Conservation (phyloP, 2,888 invertebrate genomes). For the Acrobasis repandana region DNA sequence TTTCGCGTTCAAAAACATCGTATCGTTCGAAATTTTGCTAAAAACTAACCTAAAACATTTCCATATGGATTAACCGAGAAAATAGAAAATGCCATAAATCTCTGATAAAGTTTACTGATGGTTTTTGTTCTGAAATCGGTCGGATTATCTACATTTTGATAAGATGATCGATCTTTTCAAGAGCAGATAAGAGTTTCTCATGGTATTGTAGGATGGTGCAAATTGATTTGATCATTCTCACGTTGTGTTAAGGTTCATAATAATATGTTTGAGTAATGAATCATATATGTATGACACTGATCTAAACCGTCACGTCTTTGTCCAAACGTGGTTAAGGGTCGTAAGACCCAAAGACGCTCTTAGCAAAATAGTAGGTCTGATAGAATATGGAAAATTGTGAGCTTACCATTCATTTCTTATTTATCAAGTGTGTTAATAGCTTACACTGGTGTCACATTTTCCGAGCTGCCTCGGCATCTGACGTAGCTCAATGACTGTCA, state of each 20-base stretch:
- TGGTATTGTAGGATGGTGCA: neutral
- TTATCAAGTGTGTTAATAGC: too few relatives aligned
- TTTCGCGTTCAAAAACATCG: conserved; percentile 58
- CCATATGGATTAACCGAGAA: neutral
- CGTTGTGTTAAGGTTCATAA: neutral
- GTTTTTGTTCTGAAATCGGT: conserved; percentile 2
- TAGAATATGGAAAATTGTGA: too few relatives aligned
- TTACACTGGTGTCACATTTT: too few relatives aligned
- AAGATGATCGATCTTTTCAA: conserved; percentile 20
- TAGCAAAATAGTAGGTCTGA: too few relatives aligned
- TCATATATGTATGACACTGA: too few relatives aligned
- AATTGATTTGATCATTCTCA: neutral
- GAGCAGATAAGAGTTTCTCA: conserved; percentile 14
- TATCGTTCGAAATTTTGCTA: conserved; percentile 21
- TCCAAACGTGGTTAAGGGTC: too few relatives aligned
- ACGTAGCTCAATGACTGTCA: too few relatives aligned
- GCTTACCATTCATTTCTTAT: too few relatives aligned
- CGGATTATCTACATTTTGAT: conserved; percentile 21
- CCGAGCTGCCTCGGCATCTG: too few relatives aligned
- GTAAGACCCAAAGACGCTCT: too few relatives aligned
- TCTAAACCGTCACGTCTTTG: too few relatives aligned
- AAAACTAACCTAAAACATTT: conserved; percentile 20
- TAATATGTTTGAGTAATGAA: neutral
- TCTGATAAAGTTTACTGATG: neutral
- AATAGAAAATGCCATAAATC: conserved; percentile 2